phyloP scores from a whole-genome alignment of 2,888 invertebrate species.

The Ganaspis brasiliensis region DNA sequence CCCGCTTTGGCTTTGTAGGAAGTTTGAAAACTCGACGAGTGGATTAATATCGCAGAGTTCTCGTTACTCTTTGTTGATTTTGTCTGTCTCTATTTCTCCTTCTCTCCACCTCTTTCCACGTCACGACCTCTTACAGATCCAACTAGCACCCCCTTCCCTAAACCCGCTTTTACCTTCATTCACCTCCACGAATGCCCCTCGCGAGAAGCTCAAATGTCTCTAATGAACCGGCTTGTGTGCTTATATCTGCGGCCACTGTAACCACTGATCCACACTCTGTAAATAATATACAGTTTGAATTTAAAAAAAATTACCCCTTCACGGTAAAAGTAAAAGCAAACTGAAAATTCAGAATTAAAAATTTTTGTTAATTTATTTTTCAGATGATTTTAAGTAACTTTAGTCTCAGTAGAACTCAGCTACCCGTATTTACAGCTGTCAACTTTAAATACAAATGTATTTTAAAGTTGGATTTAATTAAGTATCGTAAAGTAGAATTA shows the following conservation, averaged over 20 bases:
- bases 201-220: conserved; percentile 79
- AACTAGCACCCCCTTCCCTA: conserved; percentile 56
- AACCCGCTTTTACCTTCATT: conserved; percentile 57
- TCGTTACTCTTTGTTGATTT: conserved; percentile 81
- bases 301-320: conserved; percentile 36
- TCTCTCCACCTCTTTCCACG: conserved; percentile 57
- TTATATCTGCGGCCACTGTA: conserved; percentile 77
- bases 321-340: background rate
- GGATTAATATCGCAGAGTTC: conserved; percentile 81
- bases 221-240: conserved; percentile 81
- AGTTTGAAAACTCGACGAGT: conserved; percentile 81
- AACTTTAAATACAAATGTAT: too few relatives aligned
- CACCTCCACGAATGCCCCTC: conserved; percentile 60
- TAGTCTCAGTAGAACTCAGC: too few relatives aligned
- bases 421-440: too few relatives aligned
- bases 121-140: conserved; percentile 60
- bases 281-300: conserved; percentile 57
- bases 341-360: conserved; percentile 7
- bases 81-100: conserved; percentile 77
- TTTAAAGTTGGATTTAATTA: too few relatives aligned
- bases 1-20: conserved; percentile 78
- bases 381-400: too few relatives aligned
- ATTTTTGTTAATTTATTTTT: background rate
- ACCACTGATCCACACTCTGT: conserved; percentile 64
- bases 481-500: too few relatives aligned